Conservation (phyloP, 2,797 vertebrate genomes). For the Hydrolagus colliei region DNA sequence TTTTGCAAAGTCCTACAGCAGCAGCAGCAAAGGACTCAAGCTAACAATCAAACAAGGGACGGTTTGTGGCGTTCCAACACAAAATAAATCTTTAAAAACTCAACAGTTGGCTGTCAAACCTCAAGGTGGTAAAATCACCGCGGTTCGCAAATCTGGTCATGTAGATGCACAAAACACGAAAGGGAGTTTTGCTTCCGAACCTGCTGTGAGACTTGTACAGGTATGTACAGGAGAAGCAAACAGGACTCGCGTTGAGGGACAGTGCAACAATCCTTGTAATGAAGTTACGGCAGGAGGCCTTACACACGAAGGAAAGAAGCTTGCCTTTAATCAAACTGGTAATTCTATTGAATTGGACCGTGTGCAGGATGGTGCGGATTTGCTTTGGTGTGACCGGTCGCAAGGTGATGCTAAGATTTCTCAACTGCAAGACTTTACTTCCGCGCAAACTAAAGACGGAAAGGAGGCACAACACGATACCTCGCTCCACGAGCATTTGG, state of each 20-base stretch:
- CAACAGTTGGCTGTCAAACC: not conserved
- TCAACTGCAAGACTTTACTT: constrained; percentile 59
- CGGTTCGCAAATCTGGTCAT: not conserved
- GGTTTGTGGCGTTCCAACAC: constrained; percentile 5
- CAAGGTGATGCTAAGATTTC: constrained; percentile 55
- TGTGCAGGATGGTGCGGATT: constrained; percentile 43
- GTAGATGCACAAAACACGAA: constrained; percentile 16
- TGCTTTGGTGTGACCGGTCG: constrained; percentile 52
- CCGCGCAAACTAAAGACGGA: constrained; percentile 52
- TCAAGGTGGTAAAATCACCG: not conserved
- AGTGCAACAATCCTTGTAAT: constrained; percentile 18
- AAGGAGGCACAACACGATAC: constrained; percentile 54
- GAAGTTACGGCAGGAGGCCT: not conserved
- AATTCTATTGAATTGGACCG: constrained; percentile 42
- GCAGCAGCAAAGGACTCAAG: constrained; percentile 13
- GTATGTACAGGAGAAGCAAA: not conserved
- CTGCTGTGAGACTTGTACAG: constrained; percentile 3
- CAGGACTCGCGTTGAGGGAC: not conserved
- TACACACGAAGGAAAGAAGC: constrained; percentile 2
- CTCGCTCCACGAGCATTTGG: constrained; percentile 61
- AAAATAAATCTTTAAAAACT: constrained; percentile 24
- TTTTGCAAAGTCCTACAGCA: not conserved
- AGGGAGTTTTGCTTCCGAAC: not conserved
- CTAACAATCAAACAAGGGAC: constrained; percentile 21
- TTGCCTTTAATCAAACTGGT: constrained; percentile 33